Conservation (phyloP, 2,797 vertebrate species). For the Phalanger gymnotis region DNA sequence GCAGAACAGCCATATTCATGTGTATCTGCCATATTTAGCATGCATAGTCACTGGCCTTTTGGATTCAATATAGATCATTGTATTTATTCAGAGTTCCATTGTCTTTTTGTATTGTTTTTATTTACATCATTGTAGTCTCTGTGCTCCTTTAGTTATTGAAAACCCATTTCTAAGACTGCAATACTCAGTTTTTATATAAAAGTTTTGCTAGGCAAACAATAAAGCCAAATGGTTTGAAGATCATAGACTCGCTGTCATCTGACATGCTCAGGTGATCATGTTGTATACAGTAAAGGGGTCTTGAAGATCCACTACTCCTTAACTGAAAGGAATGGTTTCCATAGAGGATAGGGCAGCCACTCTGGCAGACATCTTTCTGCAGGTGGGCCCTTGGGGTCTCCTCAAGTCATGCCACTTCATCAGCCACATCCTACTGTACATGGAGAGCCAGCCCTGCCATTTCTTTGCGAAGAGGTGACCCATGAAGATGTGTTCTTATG, state of each 20-base stretch:
- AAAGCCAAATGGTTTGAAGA: not conserved
- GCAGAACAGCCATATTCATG: not conserved
- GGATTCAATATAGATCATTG: not conserved
- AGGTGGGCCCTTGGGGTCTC: not conserved
- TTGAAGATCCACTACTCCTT: constrained; percentile 5
- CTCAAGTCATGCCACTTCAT: not conserved
- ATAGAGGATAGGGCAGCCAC: not conserved
- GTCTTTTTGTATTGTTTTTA: not conserved
- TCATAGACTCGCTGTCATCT: not conserved
- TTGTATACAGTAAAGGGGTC: not conserved
- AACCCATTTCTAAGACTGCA: not conserved
- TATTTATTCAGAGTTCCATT: not conserved
- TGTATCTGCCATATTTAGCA: not conserved
- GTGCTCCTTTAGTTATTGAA: not conserved
- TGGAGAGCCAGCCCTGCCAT: constrained; percentile 50
- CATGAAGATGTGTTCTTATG: constrained; percentile 58
- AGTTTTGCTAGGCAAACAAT: not conserved
- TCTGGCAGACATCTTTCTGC: not conserved
- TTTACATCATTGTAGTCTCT: not conserved
- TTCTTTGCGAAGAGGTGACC: constrained; percentile 63
- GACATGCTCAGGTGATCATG: not conserved
- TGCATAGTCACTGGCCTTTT: not conserved
- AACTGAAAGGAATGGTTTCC: not conserved
- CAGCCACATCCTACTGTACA: not conserved
- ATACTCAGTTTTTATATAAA: not conserved